Percentiles rank a stretch among this genome's conserved stretches.
These are phyloP conservation scores for Scleropages formosus DNA, from an alignment of 2,797 vertebrate genomes.

Conservation along the genomic window DNA sequence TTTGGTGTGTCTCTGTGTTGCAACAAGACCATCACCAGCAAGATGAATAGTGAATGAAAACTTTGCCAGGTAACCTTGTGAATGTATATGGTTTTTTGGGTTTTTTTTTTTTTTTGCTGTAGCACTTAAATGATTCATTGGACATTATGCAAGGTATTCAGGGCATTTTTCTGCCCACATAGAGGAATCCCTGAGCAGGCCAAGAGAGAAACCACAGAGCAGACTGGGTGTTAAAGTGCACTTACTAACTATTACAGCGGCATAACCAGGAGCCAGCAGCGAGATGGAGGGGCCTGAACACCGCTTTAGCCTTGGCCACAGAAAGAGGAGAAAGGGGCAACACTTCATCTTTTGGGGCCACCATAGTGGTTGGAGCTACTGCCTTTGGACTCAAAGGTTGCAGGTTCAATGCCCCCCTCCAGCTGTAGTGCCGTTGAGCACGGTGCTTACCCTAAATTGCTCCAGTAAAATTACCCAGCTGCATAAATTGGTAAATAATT, in stretches of 20 bases:
- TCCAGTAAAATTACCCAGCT: too few species aligned
- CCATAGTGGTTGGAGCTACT: too few species aligned
- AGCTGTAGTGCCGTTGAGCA: too few species aligned
- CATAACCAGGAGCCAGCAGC: not conserved
- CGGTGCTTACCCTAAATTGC: too few species aligned
- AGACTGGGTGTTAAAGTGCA: not conserved
- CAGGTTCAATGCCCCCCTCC: too few species aligned
- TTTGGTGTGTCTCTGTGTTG: not conserved
- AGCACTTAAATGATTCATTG: conserved; percentile 25
- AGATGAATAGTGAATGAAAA: conserved; percentile 17
- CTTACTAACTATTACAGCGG: conserved; percentile 3
- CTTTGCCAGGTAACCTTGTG: conserved; percentile 18
- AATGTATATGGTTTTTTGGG: not conserved
- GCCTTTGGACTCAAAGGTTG: too few species aligned
- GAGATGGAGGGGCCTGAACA: too few species aligned
- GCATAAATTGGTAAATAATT: too few species aligned
- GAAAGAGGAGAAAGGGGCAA: too few species aligned
- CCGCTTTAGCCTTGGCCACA: too few species aligned
- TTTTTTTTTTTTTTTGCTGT: conserved; percentile 1
- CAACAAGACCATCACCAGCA: not conserved
- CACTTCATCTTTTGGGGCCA: too few species aligned
- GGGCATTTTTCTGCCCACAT: not conserved
- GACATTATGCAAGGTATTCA: conserved; percentile 24
- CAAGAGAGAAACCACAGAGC: not conserved
- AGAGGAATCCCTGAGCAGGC: conserved; percentile 15